phyloP scores from a whole-genome alignment of 2,888 invertebrate species.

The Chaetogeoica ovagalla region DNA sequence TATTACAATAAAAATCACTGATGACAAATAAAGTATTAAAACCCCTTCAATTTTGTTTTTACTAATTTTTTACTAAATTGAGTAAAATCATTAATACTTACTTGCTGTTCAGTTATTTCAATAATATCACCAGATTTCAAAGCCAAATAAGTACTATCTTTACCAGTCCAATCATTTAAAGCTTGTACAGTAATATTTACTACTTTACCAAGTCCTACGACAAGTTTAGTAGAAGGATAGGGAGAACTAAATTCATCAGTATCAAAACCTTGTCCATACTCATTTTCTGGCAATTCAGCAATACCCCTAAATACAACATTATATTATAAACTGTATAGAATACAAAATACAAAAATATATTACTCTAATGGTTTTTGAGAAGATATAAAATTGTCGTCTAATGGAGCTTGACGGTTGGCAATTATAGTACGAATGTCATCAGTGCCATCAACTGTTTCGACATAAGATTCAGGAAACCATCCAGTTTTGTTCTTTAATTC shows the following conservation, averaged over 20 bases:
- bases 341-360: neutral
- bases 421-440: constrained; percentile 44
- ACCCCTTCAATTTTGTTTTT: neutral
- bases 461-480: constrained; percentile 97
- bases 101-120: constrained; percentile 65
- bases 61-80: neutral
- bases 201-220: constrained; percentile 59
- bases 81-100: constrained; percentile 54
- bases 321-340: constrained; percentile 5
- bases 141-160: constrained; percentile 66
- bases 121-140: constrained; percentile 68
- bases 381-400: constrained; percentile 35
- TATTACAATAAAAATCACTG: too few relatives aligned
- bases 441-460: constrained; percentile 63
- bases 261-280: constrained; percentile 62
- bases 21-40: neutral
- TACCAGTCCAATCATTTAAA: constrained; percentile 66
- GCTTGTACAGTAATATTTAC: constrained; percentile 63
- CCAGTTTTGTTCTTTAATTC: constrained; percentile 87
- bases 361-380: constrained; percentile 47
- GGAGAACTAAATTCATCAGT: constrained; percentile 57
- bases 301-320: constrained; percentile 66
- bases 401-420: constrained; percentile 37
- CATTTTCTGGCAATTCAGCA: constrained; percentile 72
- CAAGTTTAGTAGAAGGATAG: constrained; percentile 57